Evolutionary conservation across 2,888 invertebrate genomes (phyloP), one percentile per base, ranked within the genome.

Genomic region (Seira ritae): DNA sequence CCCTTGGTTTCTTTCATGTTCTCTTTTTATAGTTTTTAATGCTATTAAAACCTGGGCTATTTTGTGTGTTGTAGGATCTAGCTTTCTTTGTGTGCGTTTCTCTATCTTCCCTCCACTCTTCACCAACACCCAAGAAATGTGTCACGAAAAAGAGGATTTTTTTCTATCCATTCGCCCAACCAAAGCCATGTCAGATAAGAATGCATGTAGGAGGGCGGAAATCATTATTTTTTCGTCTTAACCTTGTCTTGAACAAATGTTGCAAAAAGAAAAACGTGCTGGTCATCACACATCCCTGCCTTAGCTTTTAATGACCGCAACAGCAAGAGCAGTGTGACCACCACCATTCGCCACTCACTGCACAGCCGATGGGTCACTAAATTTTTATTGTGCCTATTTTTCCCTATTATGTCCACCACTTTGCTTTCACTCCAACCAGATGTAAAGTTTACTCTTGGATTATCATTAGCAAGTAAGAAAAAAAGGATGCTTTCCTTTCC

Each of bases 191-290:
- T 42, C 60, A 72, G 65, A 31, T 65, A 74, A 66, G 55, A 55
- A 37, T 22, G 23, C 37, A 12, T 50, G 19, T 62, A 70, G 77
- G 22, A 77, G 60, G 77, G 62, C 77, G 77, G 77, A 77, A 77
- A 77, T 77, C 69, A 77, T 69, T 77, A 69, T 46, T 62, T 65
- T 60, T 46, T 37, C 24, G 19, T 50, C 50, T 62, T 31, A 31
- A 6, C 62, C 75, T 66, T 75, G 46, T 75, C 67, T 15, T 8
- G 66, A 66, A 66, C 66, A 74, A 74, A 75, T 75, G 66, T 75
- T 75, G 50, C 75, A 42, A 46, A 55, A 46, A 55, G 50, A 20
- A 50, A 72, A 50, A 50, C 50, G 50, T 50, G 50, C 50, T n/a
- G 50, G 50, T 50, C 50, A 15, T 50, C 50, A 50, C 15, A 50